Conservation (phyloP, 2,113 vertebrate genomes). For the Deroptyus accipitrinus region DNA sequence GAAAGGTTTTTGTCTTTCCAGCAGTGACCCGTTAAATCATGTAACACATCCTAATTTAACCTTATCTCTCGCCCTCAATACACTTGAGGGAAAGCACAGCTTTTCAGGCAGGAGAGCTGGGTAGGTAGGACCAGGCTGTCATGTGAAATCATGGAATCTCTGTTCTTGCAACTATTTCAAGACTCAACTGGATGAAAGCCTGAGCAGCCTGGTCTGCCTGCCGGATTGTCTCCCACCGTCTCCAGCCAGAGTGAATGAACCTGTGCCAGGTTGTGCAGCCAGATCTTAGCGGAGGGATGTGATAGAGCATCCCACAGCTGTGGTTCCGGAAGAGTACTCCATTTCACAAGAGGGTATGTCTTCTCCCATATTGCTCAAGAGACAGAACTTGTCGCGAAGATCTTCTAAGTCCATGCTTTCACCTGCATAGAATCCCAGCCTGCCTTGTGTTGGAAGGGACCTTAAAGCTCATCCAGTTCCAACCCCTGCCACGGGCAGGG, state of each 20-base stretch:
- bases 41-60: background rate
- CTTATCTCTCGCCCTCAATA: background rate
- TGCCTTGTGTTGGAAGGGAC: background rate
- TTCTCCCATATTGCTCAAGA: background rate
- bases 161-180: background rate
- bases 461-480: background rate
- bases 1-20: background rate
- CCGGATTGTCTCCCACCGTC: background rate
- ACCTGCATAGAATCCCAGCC: background rate
- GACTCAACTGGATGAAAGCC: background rate
- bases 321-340: background rate
- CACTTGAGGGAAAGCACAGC: background rate
- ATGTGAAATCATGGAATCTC: background rate
- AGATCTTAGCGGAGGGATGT: background rate
- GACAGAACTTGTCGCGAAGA: background rate
- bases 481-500: background rate
- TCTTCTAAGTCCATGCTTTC: background rate
- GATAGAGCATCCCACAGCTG: fast-evolving
- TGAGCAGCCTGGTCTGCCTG: background rate
- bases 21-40: background rate
- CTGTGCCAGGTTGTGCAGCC: background rate
- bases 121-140: background rate
- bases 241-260: background rate
- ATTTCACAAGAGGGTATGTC: background rate
- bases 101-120: background rate